A percentile compares a stretch with the other conserved stretches of the same genome.
These are phyloP conservation scores for Periophthalmus modestus DNA, from an alignment of 2,113 vertebrate species.

Conservation along the genomic window DNA sequence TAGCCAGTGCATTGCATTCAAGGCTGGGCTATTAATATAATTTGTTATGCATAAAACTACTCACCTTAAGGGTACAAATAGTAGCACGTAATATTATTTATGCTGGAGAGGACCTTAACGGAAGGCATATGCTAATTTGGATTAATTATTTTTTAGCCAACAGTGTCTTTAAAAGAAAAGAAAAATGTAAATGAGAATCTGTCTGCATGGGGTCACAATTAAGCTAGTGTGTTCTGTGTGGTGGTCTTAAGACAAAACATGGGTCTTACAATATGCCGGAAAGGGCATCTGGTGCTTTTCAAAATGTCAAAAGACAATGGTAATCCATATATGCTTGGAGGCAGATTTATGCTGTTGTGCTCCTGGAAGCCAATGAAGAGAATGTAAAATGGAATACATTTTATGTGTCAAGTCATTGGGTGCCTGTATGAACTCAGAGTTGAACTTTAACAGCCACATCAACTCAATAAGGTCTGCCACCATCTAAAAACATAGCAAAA, in stretches of 20 bases:
- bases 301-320: not conserved
- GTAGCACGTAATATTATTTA: not conserved
- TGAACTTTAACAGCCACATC: too few relatives aligned
- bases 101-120: not conserved
- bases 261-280: not conserved
- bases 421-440: too few relatives aligned
- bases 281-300: not conserved
- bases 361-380: not conserved
- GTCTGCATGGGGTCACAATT: not conserved
- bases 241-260: too few relatives aligned
- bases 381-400: not conserved
- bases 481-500: too few relatives aligned
- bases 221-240: not conserved
- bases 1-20: not conserved
- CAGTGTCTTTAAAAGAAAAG: not conserved
- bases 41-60: not conserved
- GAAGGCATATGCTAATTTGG: not conserved
- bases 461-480: too few relatives aligned
- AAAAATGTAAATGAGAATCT: not conserved
- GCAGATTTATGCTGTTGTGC: not conserved
- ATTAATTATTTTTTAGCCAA: constrained; percentile 12
- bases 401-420: not conserved
- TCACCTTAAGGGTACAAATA: not conserved
- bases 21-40: not conserved
- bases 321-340: not conserved